A percentile compares a stretch with the other conserved stretches of the same genome.
phyloP scores from a whole-genome alignment of 1,140 invertebrate genomes.

The Temnothorax curvispinosus region DNA sequence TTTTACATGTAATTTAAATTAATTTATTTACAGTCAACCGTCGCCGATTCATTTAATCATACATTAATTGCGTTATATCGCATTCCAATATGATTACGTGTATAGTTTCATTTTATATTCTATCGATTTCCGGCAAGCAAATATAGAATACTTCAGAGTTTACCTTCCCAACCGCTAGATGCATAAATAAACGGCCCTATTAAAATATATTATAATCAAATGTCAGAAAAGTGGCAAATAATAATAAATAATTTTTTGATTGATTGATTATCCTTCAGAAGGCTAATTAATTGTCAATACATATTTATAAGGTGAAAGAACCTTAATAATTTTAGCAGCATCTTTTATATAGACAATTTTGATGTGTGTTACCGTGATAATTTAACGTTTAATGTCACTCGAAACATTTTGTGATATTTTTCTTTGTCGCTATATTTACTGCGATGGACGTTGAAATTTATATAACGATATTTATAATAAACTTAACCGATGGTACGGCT shows the following conservation, averaged over 20 bases:
- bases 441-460: slow-evolving; percentile 24
- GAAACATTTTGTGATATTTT: slow-evolving; percentile 30
- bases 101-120: slow-evolving; percentile 35
- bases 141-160: background rate
- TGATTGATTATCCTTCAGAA: background rate
- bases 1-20: slow-evolving; percentile 50
- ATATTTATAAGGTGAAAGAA: background rate
- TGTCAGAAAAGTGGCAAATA: background rate
- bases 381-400: slow-evolving; percentile 5
- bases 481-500: background rate
- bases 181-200: slow-evolving; percentile 3
- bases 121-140: slow-evolving; percentile 13
- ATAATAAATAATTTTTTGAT: background rate
- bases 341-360: background rate
- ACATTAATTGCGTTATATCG: slow-evolving; percentile 51
- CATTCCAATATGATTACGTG: slow-evolving; percentile 27
- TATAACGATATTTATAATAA: slow-evolving; percentile 10
- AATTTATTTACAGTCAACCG: slow-evolving; percentile 40
- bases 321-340: background rate
- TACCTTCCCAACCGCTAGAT: background rate
- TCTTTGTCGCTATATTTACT: slow-evolving; percentile 9
- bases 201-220: background rate
- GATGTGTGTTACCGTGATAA: background rate
- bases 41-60: slow-evolving; percentile 39
- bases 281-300: background rate